Evolutionary conservation across 1,140 invertebrate genomes (phyloP), one percentile per base, ranked within the genome.

Genomic region (Lethrus apterus): DNA sequence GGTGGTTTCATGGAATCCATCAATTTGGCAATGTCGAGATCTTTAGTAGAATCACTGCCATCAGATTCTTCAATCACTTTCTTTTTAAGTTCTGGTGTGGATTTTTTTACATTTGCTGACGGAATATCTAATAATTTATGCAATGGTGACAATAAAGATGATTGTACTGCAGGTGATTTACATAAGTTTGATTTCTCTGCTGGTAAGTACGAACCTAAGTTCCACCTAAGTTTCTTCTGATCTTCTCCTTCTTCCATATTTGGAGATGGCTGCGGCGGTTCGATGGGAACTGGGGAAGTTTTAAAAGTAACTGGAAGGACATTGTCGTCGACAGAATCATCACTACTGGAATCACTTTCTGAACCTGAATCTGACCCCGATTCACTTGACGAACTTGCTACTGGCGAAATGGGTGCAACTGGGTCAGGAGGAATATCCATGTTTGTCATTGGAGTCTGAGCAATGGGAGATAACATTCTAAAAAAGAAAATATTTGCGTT

Each of bases 291-390:
- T 49, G 49, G 4, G 55, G 44, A 3, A 47, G 24, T 2, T 51
- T 31, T 26, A 17, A 46, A n/a, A 10, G 23, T 29, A 14, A 23
- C 35, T 24, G n/a, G 58, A 50, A n/a, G 50, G 11, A 35, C 48
- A 4, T 47, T 49, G 8, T 73, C 72, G 29, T 75, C 73, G 3
- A 67, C 69, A 5, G 73, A 73, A 45, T 75, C 74, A 33, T 76
- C 73, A 52, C 69, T 74, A 52, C 59, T 66, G 1, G 65, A 64
- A 20, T 68, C 64, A 30, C 66, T 73, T 32, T 74, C 73, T 5
- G 70, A 66, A 1, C 60, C 67, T 0, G 70, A 69, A 24, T 74
- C 73, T 5, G 71, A 71, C 1, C 70, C 68, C 1, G 73, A 73
- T 23, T 72, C 73, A 14, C 73, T 75, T 18, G 70, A 71, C 4